Evolutionary conservation across 2,888 invertebrate genomes (phyloP), one percentile per base, ranked within the genome.

Genomic region (Phorcus lineatus): DNA sequence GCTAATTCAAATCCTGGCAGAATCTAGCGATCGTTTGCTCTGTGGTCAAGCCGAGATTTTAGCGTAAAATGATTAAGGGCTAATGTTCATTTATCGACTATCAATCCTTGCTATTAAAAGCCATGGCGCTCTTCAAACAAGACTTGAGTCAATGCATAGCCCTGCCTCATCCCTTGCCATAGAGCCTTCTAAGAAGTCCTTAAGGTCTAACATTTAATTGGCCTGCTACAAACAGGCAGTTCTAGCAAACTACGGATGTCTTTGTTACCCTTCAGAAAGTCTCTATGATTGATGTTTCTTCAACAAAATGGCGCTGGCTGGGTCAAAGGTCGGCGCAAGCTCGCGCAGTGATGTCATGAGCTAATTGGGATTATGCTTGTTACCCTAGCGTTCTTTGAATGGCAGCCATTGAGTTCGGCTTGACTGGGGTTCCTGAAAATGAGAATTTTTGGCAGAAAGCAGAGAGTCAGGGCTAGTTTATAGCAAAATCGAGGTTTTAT

Each of bases 261-360:
- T 70, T 70, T 70, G 70, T 70, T 70, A 13, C 40, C 36, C 70
- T 36, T 31, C 36, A 36, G 36, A 36, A 36, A 57, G 13, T 70
- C 36, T 36, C 70, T 40, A 13, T 70, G 70, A 70, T 70, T 28
- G 70, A 70, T 70, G 70, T 36, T 70, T 36, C 70, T 19, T 36
- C 40, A 36, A 31, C 70, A 70, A 70, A 70, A 70, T 70, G 70
- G 70, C 70, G 70, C 19, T 36, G 19, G 40, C 2, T 31, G 19
- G 70, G 70, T 28, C 70, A 36, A n/a, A 70, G 70, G 36, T 70
- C 17, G 17, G 70, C 70, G 70, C 13, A 36, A 31, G 70, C 70
- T 70, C 70, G 70, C 24, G 70, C 70, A 70, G 70, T 70, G 70
- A 70, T 70, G 70, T 70, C 70, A 70, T n/a, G 70, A 70, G 70